Conservation (phyloP, 2,888 invertebrate genomes). For the Girardia tigrina region DNA sequence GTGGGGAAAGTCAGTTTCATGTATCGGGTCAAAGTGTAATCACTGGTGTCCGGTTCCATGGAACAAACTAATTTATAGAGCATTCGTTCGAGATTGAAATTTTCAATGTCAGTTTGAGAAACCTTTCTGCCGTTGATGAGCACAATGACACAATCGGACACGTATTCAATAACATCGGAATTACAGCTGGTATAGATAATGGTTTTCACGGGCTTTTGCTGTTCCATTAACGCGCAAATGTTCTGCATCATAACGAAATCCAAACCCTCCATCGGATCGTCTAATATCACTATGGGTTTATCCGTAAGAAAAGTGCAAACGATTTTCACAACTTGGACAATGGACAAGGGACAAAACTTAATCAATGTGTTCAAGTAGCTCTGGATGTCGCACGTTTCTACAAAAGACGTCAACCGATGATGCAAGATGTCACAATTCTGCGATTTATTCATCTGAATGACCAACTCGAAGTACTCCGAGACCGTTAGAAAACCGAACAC, state of each 20-base stretch:
- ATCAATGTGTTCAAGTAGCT: not conserved
- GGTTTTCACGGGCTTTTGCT: not conserved
- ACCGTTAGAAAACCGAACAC: constrained; percentile 10
- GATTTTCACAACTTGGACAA: not conserved
- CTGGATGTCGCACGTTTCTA: not conserved
- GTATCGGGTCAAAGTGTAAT: constrained; percentile 18
- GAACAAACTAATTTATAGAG: constrained; percentile 17
- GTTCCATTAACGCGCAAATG: not conserved
- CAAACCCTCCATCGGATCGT: not conserved
- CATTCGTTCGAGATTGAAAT: not conserved
- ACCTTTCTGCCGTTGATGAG: not conserved
- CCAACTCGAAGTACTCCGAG: not conserved
- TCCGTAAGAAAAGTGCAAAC: not conserved
- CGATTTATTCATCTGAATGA: not conserved
- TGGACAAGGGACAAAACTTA: not conserved
- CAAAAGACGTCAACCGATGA: not conserved
- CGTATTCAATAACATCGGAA: not conserved
- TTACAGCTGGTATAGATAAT: constrained; percentile 6
- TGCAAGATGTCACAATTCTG: not conserved
- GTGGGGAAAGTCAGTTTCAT: not conserved
- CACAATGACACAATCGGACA: not conserved
- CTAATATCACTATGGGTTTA: not conserved
- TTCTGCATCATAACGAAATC: not conserved
- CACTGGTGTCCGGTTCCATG: constrained; percentile 5
- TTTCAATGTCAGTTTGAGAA: not conserved